These are phyloP conservation scores for Lutjanus erythropterus DNA, from an alignment of 2,113 vertebrate genomes.

Conservation along the genomic window DNA sequence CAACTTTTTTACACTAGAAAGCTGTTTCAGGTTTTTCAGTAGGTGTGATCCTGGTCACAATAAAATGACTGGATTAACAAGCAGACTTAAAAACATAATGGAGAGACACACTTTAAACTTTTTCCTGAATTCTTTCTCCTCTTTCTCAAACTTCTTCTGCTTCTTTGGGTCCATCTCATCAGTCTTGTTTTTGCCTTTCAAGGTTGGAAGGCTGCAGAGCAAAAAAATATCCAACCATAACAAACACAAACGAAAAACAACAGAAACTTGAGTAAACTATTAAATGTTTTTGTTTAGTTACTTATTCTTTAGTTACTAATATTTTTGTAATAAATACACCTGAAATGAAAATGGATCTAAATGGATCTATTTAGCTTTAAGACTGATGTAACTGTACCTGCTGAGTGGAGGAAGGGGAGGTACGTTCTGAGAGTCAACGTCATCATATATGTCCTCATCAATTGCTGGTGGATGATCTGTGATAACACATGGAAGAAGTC, in stretches of 20 bases:
- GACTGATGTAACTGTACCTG: constrained; percentile 75
- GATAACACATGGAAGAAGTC: not conserved
- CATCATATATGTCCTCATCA: constrained; percentile 90
- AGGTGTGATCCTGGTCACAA: not conserved
- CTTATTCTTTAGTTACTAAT: not conserved
- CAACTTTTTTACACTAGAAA: not conserved
- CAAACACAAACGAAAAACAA: not conserved
- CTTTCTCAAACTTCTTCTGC: constrained; percentile 90
- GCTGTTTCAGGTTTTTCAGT: not conserved
- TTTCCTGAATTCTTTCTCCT: constrained; percentile 95
- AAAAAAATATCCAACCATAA: not conserved
- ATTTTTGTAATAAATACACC: not conserved
- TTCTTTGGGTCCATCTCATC: constrained; percentile 84
- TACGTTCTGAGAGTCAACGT: constrained; percentile 87
- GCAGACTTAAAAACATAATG: not conserved
- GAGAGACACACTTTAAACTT: constrained; percentile 90
- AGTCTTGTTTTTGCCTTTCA: constrained; percentile 64
- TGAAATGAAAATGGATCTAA: not conserved
- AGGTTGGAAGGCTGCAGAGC: constrained; percentile 61
- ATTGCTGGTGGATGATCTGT: constrained; percentile 49
- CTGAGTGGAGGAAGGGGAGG: constrained; percentile 74
- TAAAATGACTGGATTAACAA: not conserved
- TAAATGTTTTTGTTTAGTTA: too few relatives aligned
- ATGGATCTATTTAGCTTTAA: not conserved
- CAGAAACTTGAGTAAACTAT: not conserved